Evolutionary conservation across 2,888 invertebrate species (phyloP), one percentile per base, ranked within the genome.

Genomic region (Thereva nobilitata): DNA sequence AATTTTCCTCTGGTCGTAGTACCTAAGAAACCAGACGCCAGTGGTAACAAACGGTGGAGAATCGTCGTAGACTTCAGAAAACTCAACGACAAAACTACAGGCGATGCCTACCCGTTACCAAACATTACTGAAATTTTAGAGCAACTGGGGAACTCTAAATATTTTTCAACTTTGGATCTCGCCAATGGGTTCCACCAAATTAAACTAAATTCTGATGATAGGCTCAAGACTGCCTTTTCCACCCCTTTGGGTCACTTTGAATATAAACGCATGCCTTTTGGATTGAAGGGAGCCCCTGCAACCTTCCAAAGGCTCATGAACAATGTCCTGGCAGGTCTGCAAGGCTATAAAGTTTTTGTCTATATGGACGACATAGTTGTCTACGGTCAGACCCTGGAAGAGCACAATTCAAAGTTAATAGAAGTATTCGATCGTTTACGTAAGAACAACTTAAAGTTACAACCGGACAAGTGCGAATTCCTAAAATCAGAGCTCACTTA

Each of bases 111-210:
- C 67, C 77, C 78, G 4, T 68, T 79, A 35, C 77, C 78, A 0
- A 76, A 76, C 67, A 79, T 79, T 4, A 68, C 71, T 2, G 76
- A 77, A 49, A 78, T 80, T 53, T 66, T 79, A 9, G 75, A 78
- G 64, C 75, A 78, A 70, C 64, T 80, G 64, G 76, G 78, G 41
- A 73, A 75, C 64, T 71, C 76, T 1, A 73, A 73, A 66, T 79
- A 77, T 70, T 80, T 79, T 61, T 73, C 77, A 2, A 76, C 75
- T 0, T 44, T 80, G 40, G 80, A 79, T 70, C 59, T 80, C 9
- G 75, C 78, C 3, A 73, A 73, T 4, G 79, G 79, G 0, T 80
- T 76, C 70, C 79, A 80, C 66, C 79, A 80, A 71, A 76, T 79
- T 9, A 37, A 68, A 61, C 72, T 78, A 70, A 41, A 73, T 52